Evolutionary conservation across 1,140 invertebrate genomes (phyloP).

Genomic region (Zophobas atratus): DNA sequence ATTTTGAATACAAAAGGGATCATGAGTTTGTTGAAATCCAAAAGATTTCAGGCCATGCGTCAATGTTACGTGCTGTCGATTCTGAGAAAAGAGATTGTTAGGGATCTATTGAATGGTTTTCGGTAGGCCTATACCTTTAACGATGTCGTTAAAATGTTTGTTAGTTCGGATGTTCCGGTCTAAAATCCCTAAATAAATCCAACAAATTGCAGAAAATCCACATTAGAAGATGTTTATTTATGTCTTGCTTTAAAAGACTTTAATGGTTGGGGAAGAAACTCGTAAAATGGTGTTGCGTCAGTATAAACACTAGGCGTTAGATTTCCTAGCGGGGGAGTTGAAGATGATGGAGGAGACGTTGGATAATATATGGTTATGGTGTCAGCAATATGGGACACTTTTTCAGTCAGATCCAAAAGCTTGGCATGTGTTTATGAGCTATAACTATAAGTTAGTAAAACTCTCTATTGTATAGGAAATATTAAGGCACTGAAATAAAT

Average conservation of each 20-base stretch:
- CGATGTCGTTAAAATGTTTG: conserved; percentile 45
- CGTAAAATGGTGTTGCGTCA: conserved; percentile 24
- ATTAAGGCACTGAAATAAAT: no score
- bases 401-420: no score
- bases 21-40: conserved; percentile 53
- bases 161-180: conserved; percentile 48
- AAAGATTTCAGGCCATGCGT: conserved; percentile 52
- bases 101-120: conserved; percentile 25
- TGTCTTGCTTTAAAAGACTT: conserved; percentile 41
- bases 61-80: conserved; percentile 54
- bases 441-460: no score
- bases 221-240: conserved; percentile 45
- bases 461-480: no score
- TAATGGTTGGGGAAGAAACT: conserved; percentile 36
- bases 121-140: conserved; percentile 42
- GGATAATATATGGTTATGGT: no score
- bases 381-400: no score
- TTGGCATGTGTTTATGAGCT: no score
- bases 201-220: conserved; percentile 46
- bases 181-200: conserved; percentile 47
- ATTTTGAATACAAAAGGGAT: conserved; percentile 45
- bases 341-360: not conserved
- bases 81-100: conserved; percentile 50
- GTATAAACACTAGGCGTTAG: conserved; percentile 17
- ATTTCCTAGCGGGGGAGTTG: conserved; percentile 1